A percentile compares a stretch with the other conserved stretches of the same genome.
phyloP scores from a whole-genome alignment of 2,113 vertebrate genomes.

The Melanocharis versteri region DNA sequence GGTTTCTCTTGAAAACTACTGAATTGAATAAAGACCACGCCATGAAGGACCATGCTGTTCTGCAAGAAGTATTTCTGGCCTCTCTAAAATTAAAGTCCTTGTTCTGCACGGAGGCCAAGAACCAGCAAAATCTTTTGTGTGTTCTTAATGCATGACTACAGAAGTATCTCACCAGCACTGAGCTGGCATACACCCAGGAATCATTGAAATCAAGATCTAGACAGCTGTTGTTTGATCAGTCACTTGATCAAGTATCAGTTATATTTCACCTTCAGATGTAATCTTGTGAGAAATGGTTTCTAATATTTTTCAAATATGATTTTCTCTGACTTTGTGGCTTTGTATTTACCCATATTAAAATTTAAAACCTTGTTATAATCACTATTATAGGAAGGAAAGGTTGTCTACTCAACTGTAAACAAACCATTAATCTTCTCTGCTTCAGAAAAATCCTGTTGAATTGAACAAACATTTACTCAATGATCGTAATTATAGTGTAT shows the following conservation, averaged over 20 bases:
- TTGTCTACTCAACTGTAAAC: slow-evolving; percentile 16
- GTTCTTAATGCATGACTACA: neutral
- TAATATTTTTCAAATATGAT: neutral
- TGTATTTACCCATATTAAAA: neutral
- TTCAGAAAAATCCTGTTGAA: slow-evolving; percentile 18
- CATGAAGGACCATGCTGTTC: neutral
- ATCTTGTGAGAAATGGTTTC: neutral
- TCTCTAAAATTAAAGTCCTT: neutral
- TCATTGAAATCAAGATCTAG: neutral
- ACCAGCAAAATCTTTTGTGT: neutral
- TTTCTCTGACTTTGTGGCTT: neutral
- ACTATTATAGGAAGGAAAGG: neutral
- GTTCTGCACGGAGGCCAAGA: neutral
- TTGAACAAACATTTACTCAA: slow-evolving; percentile 37
- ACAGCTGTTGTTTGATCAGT: neutral
- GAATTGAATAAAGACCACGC: neutral
- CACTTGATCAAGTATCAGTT: neutral
- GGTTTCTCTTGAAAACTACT: neutral
- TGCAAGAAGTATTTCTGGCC: neutral
- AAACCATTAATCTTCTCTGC: slow-evolving; percentile 29
- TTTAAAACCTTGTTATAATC: neutral
- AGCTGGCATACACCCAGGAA: neutral
- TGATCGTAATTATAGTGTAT: slow-evolving; percentile 31
- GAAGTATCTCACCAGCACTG: neutral
- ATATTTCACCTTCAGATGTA: neutral